Percentiles rank a stretch among this genome's conserved stretches.
Evolutionary conservation across 2,888 invertebrate genomes (phyloP).

Genomic region (Prosapia bicincta): DNA sequence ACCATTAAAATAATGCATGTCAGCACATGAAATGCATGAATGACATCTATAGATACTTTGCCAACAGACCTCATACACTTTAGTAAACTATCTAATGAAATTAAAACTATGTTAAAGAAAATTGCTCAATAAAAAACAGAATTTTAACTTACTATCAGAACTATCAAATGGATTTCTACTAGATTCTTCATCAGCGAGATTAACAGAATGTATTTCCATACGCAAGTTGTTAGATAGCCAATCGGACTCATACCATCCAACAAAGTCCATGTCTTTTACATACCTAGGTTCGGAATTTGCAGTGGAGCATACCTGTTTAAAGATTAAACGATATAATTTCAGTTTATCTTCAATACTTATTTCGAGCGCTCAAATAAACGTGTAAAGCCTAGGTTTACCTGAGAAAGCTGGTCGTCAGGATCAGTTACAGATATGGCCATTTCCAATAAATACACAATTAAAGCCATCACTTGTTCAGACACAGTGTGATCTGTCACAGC

Average conservation of each 20-base stretch:
- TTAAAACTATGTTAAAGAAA: background rate
- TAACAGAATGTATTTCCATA: slow-evolving; percentile 56
- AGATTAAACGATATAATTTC: too few species aligned
- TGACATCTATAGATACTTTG: background rate
- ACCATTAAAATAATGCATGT: too few species aligned
- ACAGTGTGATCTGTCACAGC: slow-evolving; percentile 69
- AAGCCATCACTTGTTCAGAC: slow-evolving; percentile 84
- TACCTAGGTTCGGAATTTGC: slow-evolving; percentile 42
- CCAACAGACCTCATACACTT: background rate
- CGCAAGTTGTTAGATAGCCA: slow-evolving; percentile 73
- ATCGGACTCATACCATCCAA: slow-evolving; percentile 68
- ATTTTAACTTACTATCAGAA: slow-evolving; percentile 61
- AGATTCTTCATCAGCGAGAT: slow-evolving; percentile 59
- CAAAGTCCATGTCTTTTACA: slow-evolving; percentile 55
- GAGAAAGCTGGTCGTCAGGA: slow-evolving; percentile 38
- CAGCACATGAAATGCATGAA: too few species aligned
- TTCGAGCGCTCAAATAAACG: too few species aligned
- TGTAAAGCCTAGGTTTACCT: too few species aligned
- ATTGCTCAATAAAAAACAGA: too few species aligned
- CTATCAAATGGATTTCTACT: slow-evolving; percentile 49
- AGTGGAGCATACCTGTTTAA: slow-evolving; percentile 53
- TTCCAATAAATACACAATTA: slow-evolving; percentile 82
- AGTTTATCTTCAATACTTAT: too few species aligned
- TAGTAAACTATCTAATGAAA: background rate
- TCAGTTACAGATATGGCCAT: slow-evolving; percentile 54